phyloP scores from a whole-genome alignment of 2,888 invertebrate species.

The Drosophila fungiperda region DNA sequence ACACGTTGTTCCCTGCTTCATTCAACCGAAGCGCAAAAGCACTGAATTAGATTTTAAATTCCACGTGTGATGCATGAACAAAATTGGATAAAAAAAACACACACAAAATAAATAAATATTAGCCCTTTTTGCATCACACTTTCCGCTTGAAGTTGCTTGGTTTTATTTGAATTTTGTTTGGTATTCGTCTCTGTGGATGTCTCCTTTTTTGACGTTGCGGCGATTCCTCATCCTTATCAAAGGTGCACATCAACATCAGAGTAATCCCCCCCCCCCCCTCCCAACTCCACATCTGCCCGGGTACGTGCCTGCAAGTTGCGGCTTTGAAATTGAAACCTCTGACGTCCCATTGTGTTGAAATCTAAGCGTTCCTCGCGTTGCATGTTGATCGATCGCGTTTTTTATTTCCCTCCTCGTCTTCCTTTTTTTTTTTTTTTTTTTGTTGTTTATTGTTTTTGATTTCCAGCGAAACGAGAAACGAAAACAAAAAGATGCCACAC shows the following conservation, averaged over 20 bases:
- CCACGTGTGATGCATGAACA: too few relatives aligned
- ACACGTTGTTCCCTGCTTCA: too few relatives aligned
- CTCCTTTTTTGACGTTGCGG: constrained; percentile 33
- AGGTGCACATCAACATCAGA: constrained; percentile 79
- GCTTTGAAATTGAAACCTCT: constrained; percentile 77
- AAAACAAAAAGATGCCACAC: constrained; percentile 61
- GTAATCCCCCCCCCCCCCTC: constrained; percentile 40
- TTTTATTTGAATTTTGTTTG: constrained; percentile 16
- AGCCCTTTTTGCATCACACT: constrained; percentile 40
- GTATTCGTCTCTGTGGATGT: not conserved
- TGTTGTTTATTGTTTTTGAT: constrained; percentile 16
- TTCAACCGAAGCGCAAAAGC: too few relatives aligned
- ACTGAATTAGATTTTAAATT: too few relatives aligned
- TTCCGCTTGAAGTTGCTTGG: constrained; percentile 14
- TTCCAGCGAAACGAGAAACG: constrained; percentile 52
- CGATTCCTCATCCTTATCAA: constrained; percentile 68
- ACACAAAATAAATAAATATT: not conserved
- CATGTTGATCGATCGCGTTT: constrained; percentile 73
- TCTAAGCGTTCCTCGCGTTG: constrained; percentile 59
- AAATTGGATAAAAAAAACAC: too few relatives aligned
- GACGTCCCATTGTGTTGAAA: constrained; percentile 74
- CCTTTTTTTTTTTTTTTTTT: not conserved
- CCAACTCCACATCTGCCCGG: constrained; percentile 7
- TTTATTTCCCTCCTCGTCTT: not conserved
- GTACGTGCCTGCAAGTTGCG: constrained; percentile 65